These are phyloP conservation scores for Ploceus nigricollis DNA, from an alignment of 2,113 vertebrate species.

Conservation along the genomic window DNA sequence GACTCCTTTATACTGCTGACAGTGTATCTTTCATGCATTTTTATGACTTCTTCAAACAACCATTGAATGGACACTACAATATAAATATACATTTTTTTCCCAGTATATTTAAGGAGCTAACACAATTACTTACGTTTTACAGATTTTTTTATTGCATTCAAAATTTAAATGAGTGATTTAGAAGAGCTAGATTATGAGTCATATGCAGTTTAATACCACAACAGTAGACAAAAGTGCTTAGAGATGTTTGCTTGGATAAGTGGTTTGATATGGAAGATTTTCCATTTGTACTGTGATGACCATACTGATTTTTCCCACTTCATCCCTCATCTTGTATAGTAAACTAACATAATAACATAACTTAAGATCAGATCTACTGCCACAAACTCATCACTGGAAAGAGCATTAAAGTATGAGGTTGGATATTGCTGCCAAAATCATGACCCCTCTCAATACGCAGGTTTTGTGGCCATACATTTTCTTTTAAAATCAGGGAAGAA, in stretches of 20 bases:
- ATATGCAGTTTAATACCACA: not conserved
- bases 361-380: not conserved
- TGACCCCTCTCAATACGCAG: rapidly evolving
- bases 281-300: not conserved
- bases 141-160: not conserved
- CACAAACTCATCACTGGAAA: not conserved
- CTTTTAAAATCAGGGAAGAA: not conserved
- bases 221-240: not conserved
- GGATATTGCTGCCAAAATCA: not conserved
- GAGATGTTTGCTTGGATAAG: not conserved
- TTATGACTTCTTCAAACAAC: not conserved
- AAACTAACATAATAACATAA: not conserved
- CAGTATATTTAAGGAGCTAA: not conserved
- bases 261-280: not conserved
- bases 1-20: not conserved
- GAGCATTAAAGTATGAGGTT: not conserved
- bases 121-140: not conserved
- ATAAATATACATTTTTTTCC: not conserved
- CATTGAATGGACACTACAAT: not conserved
- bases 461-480: not conserved
- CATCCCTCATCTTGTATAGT: not conserved
- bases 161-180: not conserved
- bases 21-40: not conserved
- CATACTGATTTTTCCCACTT: not conserved
- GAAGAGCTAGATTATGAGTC: not conserved